Evolutionary conservation across 2,797 vertebrate species (phyloP), one percentile per base, ranked within the genome.

Genomic region (Melopsittacus undulatus): DNA sequence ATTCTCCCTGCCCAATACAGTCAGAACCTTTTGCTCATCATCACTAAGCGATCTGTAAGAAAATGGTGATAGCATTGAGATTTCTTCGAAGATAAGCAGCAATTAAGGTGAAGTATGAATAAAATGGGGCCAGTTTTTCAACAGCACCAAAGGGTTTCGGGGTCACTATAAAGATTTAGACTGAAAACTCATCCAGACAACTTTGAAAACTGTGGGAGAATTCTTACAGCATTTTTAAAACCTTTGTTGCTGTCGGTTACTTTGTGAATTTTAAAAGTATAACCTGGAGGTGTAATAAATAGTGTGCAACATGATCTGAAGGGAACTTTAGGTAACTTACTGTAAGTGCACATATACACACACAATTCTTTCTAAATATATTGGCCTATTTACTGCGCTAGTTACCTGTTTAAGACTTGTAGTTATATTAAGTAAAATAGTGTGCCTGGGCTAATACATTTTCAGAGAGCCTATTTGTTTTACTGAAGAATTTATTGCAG

Each of bases 371-470:
- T 87, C 91, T 95, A 97, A 97, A 98, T 97, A 98, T 97, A 97
- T 97, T 80, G 95, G 96, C 52, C 95, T 98, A 98, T 98, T 98
- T 98, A 98, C 97, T 96, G 57, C n/a, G 3, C 94, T 90, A 97
- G 96, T 98, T 98, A 98, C 97, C 97, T 96, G 94, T 97, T 98
- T 98, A 98, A 98, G 97, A 98, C 93, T 96, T 96, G 97, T 98
- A 92, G 98, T 99, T 98, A 98, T 97, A 98, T 98, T 98, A 98
- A 99, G 98, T 99, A 98, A 99, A 99, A 98, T 98, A 96, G 96
- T 97, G 97, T 97, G 97, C 96, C 95, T 90, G 96, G 97, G 96
- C 98, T 98, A 98, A 99, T 99, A 99, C 98, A 98, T 99, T 98
- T 97, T 97, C 90, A 83, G 92, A 76, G 40, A 91, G 77, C 89